Conservation (phyloP, 2,113 vertebrate species). For the Brachyhypopomus gauderio region DNA sequence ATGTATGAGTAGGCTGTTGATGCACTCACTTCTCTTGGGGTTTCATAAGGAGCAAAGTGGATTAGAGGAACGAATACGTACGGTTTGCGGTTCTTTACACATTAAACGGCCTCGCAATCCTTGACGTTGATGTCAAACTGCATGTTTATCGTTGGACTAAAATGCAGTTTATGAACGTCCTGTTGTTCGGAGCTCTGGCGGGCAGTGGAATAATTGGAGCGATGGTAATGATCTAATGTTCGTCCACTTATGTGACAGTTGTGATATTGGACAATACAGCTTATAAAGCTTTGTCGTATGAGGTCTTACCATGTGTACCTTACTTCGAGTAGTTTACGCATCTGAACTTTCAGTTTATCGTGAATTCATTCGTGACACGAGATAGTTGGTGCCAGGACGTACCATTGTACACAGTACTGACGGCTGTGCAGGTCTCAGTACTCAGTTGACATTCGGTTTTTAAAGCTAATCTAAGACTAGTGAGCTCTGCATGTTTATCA, state of each 20-base stretch:
- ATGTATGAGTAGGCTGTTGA: too few species aligned
- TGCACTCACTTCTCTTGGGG: too few species aligned
- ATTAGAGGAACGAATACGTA: neutral
- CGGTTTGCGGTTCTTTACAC: neutral
- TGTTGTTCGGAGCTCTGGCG: constrained; percentile 51
- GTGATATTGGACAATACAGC: neutral
- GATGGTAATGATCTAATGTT: constrained; percentile 57
- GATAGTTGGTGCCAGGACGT: too few species aligned
- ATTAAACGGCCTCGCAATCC: neutral
- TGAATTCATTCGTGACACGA: too few species aligned
- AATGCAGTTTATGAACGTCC: constrained; percentile 59
- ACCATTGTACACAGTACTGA: too few species aligned
- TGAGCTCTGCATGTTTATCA: too few species aligned
- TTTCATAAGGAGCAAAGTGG: too few species aligned
- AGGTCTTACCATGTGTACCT: neutral
- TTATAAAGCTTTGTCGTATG: neutral
- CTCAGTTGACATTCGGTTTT: too few species aligned
- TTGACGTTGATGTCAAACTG: neutral
- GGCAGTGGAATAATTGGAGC: constrained; percentile 55
- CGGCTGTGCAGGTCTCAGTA: too few species aligned
- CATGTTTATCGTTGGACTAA: constrained; percentile 9
- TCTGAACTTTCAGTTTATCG: too few species aligned
- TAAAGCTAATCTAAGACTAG: too few species aligned
- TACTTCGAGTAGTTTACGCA: too few species aligned
- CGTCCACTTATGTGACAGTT: constrained; percentile 17